phyloP scores from a whole-genome alignment of 2,888 invertebrate species.

The Heteromyza rotundicornis region DNA sequence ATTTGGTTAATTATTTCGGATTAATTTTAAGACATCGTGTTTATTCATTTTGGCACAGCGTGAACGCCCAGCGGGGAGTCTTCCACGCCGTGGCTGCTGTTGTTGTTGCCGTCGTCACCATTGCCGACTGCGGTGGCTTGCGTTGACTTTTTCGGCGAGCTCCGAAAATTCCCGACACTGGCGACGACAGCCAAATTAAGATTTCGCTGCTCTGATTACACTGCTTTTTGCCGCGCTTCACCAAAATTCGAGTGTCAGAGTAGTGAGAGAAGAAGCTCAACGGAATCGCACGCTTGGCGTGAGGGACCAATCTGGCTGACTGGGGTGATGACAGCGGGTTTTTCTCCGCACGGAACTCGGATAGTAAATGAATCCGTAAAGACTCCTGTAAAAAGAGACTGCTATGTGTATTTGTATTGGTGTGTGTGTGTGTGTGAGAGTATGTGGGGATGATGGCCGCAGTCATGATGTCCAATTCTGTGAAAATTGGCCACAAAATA shows the following conservation, averaged over 20 bases:
- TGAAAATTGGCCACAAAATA: neutral
- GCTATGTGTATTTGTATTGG: neutral
- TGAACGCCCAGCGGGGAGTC: constrained; percentile 25
- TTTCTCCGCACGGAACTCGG: too few species aligned
- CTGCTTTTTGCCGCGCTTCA: neutral
- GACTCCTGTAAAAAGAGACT: too few species aligned
- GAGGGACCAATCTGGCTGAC: neutral
- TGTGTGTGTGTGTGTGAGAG: neutral
- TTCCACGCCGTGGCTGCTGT: neutral
- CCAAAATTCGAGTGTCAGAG: neutral
- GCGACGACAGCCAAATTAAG: constrained; percentile 36
- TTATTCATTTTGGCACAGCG: constrained; percentile 36
- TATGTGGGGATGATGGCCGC: neutral
- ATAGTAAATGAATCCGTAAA: too few species aligned
- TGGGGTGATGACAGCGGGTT: neutral
- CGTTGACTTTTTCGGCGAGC: neutral
- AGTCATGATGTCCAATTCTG: neutral
- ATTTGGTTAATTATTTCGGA: constrained; percentile 41
- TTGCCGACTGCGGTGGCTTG: neutral
- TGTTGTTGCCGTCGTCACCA: constrained; percentile 2
- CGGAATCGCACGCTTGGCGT: neutral
- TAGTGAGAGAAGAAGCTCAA: neutral
- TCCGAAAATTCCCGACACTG: constrained; percentile 22
- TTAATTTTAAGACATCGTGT: constrained; percentile 35
- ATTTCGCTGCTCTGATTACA: constrained; percentile 14